phyloP scores from a whole-genome alignment of 2,113 vertebrate genomes.

The Microcebus murinus region DNA sequence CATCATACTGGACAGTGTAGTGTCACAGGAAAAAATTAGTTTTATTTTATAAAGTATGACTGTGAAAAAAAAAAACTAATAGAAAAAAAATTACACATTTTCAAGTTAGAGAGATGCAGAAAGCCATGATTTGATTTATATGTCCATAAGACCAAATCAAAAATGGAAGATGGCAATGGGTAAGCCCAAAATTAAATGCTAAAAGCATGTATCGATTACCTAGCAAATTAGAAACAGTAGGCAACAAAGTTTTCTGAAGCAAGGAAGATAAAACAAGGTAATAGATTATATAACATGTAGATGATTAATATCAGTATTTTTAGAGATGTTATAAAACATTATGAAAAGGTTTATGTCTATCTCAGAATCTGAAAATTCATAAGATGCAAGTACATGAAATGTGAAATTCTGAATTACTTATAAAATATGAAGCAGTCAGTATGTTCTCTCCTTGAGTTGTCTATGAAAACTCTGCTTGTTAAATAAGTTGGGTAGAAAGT shows the following conservation, averaged over 20 bases:
- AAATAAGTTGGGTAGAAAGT: slow-evolving; percentile 7
- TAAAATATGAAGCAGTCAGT: not conserved
- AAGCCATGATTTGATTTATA: not conserved
- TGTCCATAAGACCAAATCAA: not conserved
- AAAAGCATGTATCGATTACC: slow-evolving; percentile 34
- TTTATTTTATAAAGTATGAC: not conserved
- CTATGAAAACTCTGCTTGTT: slow-evolving; percentile 35
- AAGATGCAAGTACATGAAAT: slow-evolving; percentile 48
- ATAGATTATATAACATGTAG: not conserved
- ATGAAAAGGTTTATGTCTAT: not conserved
- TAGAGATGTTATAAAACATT: not conserved
- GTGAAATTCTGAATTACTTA: slow-evolving; percentile 39
- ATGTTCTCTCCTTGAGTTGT: not conserved
- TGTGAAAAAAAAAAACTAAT: not conserved
- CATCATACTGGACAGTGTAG: not conserved
- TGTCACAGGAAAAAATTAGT: not conserved
- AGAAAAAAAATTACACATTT: not conserved
- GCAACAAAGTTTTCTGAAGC: not conserved
- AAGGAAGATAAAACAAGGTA: not conserved
- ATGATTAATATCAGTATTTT: not conserved
- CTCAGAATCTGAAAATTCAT: not conserved
- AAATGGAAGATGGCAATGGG: not conserved
- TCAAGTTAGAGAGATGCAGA: not conserved
- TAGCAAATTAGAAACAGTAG: slow-evolving; percentile 15
- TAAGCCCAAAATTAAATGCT: not conserved